These are phyloP conservation scores for Callorhinus ursinus DNA, from an alignment of 2,113 vertebrate genomes.

Conservation along the genomic window DNA sequence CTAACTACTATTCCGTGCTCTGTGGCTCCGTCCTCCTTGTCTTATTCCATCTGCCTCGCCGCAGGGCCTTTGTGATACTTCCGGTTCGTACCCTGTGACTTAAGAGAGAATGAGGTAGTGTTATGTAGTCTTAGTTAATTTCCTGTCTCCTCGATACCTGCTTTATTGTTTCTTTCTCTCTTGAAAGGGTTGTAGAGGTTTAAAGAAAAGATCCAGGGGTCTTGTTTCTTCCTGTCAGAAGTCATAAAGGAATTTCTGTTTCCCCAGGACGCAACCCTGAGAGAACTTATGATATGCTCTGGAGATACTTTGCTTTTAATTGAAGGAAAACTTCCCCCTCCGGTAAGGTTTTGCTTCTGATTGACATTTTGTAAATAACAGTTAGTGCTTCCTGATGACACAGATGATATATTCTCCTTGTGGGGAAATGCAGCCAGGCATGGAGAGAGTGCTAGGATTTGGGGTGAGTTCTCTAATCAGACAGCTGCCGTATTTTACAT, in stretches of 20 bases:
- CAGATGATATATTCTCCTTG: not conserved
- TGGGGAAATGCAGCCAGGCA: not conserved
- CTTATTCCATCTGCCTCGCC: not conserved
- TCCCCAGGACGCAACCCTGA: constrained; percentile 90
- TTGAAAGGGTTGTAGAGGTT: not conserved
- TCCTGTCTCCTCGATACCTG: not conserved
- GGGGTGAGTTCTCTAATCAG: not conserved
- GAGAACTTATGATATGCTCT: constrained; percentile 88
- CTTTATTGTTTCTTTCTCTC: not conserved
- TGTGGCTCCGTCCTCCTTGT: not conserved
- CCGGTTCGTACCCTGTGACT: not conserved
- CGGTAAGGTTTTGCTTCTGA: constrained; percentile 82
- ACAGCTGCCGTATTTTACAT: not conserved
- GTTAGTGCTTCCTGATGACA: not conserved
- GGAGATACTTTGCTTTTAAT: constrained; percentile 93
- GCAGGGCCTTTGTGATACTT: not conserved
- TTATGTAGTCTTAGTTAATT: not conserved
- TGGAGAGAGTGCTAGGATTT: not conserved
- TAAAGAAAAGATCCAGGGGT: not conserved
- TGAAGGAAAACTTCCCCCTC: constrained; percentile 92
- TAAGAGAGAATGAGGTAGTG: not conserved
- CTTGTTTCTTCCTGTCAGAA: constrained; percentile 40
- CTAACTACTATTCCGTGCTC: not conserved
- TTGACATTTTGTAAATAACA: not conserved
- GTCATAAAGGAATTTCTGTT: constrained; percentile 65